Evolutionary conservation across 1,140 invertebrate genomes (phyloP), one percentile per base, ranked within the genome.

Genomic region (Ceratina australensis): DNA sequence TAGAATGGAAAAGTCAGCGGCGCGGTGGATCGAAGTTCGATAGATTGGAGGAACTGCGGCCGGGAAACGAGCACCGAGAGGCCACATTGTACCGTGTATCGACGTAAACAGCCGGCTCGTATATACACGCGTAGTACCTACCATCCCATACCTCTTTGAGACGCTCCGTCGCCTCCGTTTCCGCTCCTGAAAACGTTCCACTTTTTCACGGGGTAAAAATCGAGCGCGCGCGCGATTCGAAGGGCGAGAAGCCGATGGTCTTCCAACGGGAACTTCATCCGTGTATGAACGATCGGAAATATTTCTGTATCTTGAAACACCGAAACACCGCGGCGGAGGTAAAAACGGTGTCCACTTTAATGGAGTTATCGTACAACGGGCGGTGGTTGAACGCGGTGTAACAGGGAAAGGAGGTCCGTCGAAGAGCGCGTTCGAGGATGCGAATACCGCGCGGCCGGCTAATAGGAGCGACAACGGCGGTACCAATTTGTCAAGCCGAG

Each of bases 21-120:
- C 16, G 52, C 7, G 18, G 49, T 50, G 65, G 68, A 66, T 57
- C 54, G 63, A 75, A 50, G 71, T 73, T 65, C 67, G 69, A 67
- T 76, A 82, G 50, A 83, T 80, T 80, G 71, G 81, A 68, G 50
- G 72, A 82, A 82, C 77, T 69, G 42, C 60, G 54, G 67, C 54
- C 33, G 66, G 28, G 81, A 60, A 75, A 65, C 60, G 77, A 72
- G 75, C 72, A 26, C 42, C 60, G 65, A 42, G 69, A 47, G 82
- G 57, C 69, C 56, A 79, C 65, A 78, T 72, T 78, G 75, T 63
- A 61, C 49, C 59, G 2, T 71, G 60, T 72, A 72, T 72, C 75
- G 75, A 78, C 69, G n/a, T 57, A 66, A 65, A 78, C 69, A 76
- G 71, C 61, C 59, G 22, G 28, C 26, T 18, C 47, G 18, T 65